phyloP scores from a whole-genome alignment of 2,888 invertebrate genomes.

The Tuta absoluta region DNA sequence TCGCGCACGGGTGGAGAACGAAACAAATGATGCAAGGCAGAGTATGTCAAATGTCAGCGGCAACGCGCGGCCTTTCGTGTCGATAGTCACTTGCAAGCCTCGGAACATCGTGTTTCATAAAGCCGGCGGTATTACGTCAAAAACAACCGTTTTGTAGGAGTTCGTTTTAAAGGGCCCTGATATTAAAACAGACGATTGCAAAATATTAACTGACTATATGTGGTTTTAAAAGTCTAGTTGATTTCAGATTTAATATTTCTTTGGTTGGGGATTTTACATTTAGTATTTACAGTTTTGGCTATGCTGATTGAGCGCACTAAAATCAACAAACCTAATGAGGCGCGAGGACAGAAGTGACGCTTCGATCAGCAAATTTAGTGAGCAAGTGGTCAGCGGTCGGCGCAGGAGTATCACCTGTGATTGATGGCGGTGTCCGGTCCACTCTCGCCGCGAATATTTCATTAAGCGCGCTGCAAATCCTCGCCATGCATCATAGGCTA shows the following conservation, averaged over 20 bases:
- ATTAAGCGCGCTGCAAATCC: conserved; percentile 70
- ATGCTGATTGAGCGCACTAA: neutral
- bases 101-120: conserved; percentile 25
- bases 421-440: conserved; percentile 70
- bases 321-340: neutral
- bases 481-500: conserved; percentile 74
- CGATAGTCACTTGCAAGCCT: conserved; percentile 36
- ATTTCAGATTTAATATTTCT: neutral
- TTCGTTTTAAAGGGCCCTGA: conserved; percentile 11
- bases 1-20: conserved; percentile 27
- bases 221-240: conserved; percentile 3
- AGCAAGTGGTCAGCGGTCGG: conserved; percentile 52
- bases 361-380: conserved; percentile 38
- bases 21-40: conserved; percentile 37
- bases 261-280: neutral
- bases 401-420: conserved; percentile 65
- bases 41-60: conserved; percentile 38
- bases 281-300: neutral
- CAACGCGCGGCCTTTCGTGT: conserved; percentile 34
- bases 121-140: conserved; percentile 23
- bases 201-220: neutral
- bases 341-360: conserved; percentile 9
- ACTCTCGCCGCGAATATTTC: conserved; percentile 73
- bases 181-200: conserved; percentile 23
- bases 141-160: conserved; percentile 18